These are phyloP conservation scores for Picathartes gymnocephalus DNA, from an alignment of 2,113 vertebrate species.

Conservation along the genomic window DNA sequence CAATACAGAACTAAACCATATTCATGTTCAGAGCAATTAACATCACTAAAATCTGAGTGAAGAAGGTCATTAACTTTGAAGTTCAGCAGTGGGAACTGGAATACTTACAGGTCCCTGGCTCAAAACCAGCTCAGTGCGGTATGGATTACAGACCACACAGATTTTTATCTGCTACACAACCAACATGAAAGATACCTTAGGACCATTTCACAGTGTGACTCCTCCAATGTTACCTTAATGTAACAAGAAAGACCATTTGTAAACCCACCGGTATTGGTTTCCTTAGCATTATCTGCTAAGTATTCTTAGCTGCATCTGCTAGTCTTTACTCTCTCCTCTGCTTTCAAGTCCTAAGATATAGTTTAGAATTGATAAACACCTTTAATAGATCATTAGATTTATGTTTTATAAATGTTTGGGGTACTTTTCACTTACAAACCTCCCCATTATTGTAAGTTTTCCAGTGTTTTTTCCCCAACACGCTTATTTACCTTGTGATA, in stretches of 20 bases:
- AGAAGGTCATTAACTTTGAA: neutral
- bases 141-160: neutral
- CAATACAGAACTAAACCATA: neutral
- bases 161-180: neutral
- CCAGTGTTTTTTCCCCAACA: neutral
- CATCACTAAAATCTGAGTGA: neutral
- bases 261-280: neutral
- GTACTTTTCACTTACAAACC: neutral
- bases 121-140: neutral
- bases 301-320: neutral
- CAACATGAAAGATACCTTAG: neutral
- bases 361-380: neutral
- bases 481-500: conserved; percentile 89
- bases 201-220: neutral
- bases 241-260: neutral
- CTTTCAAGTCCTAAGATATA: neutral
- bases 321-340: neutral
- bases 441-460: neutral
- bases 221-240: neutral
- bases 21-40: neutral
- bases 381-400: neutral
- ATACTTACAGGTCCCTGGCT: neutral
- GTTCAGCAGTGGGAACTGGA: neutral
- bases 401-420: neutral
- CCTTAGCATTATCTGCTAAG: neutral